A percentile compares a stretch with the other conserved stretches of the same genome.
These are phyloP conservation scores for Poeciliopsis infans DNA, from an alignment of 2,797 vertebrate genomes.

Conservation along the genomic window DNA sequence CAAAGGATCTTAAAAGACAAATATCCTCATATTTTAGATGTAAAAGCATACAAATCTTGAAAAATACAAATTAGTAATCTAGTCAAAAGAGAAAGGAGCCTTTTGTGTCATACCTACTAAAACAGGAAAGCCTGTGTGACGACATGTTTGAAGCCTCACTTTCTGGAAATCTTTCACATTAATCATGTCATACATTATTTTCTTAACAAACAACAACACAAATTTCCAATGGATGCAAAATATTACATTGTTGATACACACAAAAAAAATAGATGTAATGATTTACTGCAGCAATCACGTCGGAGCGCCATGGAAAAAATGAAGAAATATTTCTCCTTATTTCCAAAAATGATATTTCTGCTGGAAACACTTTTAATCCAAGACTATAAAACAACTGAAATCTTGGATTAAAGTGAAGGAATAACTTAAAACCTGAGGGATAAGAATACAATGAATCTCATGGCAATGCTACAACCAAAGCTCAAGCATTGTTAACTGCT, in stretches of 20 bases:
- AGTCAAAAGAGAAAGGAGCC: background rate
- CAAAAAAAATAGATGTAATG: background rate
- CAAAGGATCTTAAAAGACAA: background rate
- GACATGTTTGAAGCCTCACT: background rate
- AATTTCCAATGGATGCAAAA: background rate
- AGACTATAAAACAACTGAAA: background rate
- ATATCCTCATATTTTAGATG: background rate
- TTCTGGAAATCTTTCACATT: background rate
- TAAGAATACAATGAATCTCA: background rate
- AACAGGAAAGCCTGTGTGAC: background rate
- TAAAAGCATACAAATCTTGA: background rate
- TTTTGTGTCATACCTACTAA: background rate
- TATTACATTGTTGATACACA: background rate
- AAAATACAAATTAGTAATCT: background rate
- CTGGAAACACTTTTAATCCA: background rate
- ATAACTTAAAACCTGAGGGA: background rate
- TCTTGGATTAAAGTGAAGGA: background rate
- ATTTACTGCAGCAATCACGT: background rate
- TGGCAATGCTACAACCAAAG: background rate
- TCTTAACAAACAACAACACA: background rate
- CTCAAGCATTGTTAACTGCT: background rate
- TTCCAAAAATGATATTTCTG: background rate
- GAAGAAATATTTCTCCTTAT: background rate
- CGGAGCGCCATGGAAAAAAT: background rate
- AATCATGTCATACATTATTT: background rate